Conservation (phyloP, 2,113 vertebrate species). For the Dryoscopus gambensis region DNA sequence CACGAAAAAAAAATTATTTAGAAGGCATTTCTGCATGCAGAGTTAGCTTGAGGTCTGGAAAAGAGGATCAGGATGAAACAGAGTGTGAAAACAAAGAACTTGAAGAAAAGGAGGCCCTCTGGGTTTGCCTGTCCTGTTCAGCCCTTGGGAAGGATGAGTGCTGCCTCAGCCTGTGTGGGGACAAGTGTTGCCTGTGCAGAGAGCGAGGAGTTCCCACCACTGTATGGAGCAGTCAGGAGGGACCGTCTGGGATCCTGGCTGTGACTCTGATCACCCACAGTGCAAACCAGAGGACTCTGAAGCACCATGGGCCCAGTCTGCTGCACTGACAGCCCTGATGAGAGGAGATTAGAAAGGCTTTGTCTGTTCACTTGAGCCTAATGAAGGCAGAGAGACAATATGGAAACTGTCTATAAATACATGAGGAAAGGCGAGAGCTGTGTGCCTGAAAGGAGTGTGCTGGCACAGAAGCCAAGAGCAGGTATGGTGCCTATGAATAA, state of each 20-base stretch:
- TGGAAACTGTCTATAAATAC: neutral
- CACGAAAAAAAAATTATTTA: neutral
- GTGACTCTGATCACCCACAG: neutral
- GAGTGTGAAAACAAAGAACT: neutral
- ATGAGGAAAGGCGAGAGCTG: neutral
- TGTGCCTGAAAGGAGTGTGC: neutral
- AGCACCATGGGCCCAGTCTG: neutral
- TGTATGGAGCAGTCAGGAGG: neutral
- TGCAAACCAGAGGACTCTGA: neutral
- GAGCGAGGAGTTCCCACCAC: fast-evolving
- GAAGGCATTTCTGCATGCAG: neutral
- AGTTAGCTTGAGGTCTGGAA: neutral
- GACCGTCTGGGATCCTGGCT: neutral
- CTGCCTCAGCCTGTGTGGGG: neutral
- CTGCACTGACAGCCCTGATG: neutral
- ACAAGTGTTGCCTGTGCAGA: neutral
- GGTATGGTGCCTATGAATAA: neutral
- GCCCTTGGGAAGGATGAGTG: neutral
- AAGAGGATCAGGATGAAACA: neutral
- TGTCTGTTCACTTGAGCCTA: neutral
- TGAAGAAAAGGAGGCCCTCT: neutral
- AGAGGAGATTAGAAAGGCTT: neutral
- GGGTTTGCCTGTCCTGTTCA: neutral
- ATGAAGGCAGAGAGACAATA: neutral
- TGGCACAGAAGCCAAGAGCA: neutral